Percentiles rank a stretch among this genome's conserved stretches.
Evolutionary conservation across 2,113 vertebrate species (phyloP).

Genomic region (Sarotherodon lohbergeri): DNA sequence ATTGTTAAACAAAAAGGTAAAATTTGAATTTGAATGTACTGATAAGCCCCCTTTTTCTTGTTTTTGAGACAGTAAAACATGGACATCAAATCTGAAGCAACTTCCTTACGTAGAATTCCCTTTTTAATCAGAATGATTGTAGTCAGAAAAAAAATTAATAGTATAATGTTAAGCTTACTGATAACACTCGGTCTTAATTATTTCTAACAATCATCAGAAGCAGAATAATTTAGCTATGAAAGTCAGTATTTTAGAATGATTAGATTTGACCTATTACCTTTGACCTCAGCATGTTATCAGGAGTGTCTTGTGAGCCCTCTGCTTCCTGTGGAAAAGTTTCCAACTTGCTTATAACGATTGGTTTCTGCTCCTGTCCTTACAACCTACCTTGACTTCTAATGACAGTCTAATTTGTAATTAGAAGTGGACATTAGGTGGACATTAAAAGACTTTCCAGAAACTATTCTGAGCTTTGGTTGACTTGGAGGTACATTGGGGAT

Average conservation of each 20-base stretch:
- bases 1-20: not conserved
- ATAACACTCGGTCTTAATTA: not conserved
- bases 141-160: not conserved
- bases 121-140: not conserved
- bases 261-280: not conserved
- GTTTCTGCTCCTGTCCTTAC: not conserved
- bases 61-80: not conserved
- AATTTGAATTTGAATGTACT: no score
- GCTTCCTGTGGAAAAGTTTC: not conserved
- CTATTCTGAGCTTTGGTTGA: not conserved
- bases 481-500: not conserved
- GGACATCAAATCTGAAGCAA: not conserved
- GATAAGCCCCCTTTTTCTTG: not conserved
- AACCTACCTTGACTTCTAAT: not conserved
- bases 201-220: not conserved
- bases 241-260: not conserved
- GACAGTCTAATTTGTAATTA: no score
- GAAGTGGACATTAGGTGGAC: no score
- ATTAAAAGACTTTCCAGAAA: not conserved
- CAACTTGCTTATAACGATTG: not conserved
- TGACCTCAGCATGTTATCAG: not conserved
- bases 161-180: not conserved
- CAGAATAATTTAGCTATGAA: not conserved
- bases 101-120: not conserved
- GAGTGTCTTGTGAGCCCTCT: not conserved